A percentile compares a stretch with the other conserved stretches of the same genome.
These are phyloP conservation scores for Halcyon smyrnensis DNA, from an alignment of 2,797 vertebrate genomes.

Conservation along the genomic window DNA sequence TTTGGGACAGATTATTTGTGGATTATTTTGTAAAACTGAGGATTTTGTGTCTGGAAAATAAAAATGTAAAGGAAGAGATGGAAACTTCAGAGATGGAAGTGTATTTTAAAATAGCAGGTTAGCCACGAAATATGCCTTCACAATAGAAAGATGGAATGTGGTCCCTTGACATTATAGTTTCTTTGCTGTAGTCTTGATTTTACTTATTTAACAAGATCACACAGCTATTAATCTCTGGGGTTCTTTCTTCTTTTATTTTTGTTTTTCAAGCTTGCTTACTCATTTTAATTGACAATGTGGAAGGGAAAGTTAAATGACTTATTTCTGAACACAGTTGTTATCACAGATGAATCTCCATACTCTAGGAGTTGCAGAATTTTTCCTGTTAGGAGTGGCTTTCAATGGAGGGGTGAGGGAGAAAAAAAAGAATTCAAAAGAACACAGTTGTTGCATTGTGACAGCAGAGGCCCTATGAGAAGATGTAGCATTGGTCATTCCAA, in stretches of 20 bases:
- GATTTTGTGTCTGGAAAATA: background rate
- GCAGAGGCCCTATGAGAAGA: background rate
- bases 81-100: background rate
- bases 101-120: background rate
- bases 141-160: background rate
- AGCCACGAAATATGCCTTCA: background rate
- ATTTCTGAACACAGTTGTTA: background rate
- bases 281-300: background rate
- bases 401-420: rapidly evolving
- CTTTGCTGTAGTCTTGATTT: background rate
- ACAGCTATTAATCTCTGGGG: background rate
- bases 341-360: background rate
- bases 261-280: background rate
- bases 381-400: background rate
- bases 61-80: background rate
- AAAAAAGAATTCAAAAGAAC: background rate
- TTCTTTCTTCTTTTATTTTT: background rate
- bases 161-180: background rate
- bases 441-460: background rate
- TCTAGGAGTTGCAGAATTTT: background rate
- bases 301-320: background rate
- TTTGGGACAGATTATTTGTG: background rate
- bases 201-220: background rate
- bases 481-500: background rate
- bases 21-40: background rate